Evolutionary conservation across 1,140 invertebrate genomes (phyloP).

Genomic region (Camponotus vicinus): DNA sequence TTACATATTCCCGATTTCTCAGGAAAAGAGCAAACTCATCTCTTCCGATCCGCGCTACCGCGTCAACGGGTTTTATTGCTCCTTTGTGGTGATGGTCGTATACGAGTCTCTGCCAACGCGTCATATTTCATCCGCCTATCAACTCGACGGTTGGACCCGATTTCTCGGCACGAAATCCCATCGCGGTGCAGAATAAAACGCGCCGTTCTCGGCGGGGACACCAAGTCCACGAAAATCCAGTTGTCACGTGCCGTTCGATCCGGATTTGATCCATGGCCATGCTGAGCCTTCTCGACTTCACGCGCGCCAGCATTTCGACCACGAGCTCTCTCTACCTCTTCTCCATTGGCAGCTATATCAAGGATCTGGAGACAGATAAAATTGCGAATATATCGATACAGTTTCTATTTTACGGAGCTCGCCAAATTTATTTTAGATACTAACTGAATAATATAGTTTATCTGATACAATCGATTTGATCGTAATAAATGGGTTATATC

Average conservation of each 20-base stretch:
- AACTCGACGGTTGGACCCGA: slow-evolving; percentile 41
- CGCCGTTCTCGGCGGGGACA: slow-evolving; percentile 25
- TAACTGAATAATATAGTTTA: neutral
- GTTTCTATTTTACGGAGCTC: neutral
- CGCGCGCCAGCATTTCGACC: slow-evolving; percentile 4
- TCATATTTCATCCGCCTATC: slow-evolving; percentile 74
- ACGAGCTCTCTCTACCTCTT: neutral
- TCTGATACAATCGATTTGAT: neutral
- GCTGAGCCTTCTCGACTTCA: slow-evolving; percentile 14
- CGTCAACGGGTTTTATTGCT: slow-evolving; percentile 68
- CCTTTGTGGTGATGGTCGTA: slow-evolving; percentile 50
- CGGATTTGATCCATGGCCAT: slow-evolving; percentile 50
- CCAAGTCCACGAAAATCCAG: slow-evolving; percentile 64
- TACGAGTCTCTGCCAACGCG: neutral
- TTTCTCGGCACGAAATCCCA: slow-evolving; percentile 59
- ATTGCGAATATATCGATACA: neutral
- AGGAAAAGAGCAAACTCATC: neutral
- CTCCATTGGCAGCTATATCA: neutral
- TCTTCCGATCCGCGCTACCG: neutral
- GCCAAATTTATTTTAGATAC: neutral
- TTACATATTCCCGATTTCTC: slow-evolving; percentile 39
- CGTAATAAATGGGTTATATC: neutral
- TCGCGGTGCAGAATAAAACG: slow-evolving; percentile 65
- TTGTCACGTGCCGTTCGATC: slow-evolving; percentile 71
- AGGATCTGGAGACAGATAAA: slow-evolving; percentile 6